Percentiles rank a stretch among this genome's conserved stretches.
Evolutionary conservation across 2,113 vertebrate genomes (phyloP).

Genomic region (Nibea albiflora): DNA sequence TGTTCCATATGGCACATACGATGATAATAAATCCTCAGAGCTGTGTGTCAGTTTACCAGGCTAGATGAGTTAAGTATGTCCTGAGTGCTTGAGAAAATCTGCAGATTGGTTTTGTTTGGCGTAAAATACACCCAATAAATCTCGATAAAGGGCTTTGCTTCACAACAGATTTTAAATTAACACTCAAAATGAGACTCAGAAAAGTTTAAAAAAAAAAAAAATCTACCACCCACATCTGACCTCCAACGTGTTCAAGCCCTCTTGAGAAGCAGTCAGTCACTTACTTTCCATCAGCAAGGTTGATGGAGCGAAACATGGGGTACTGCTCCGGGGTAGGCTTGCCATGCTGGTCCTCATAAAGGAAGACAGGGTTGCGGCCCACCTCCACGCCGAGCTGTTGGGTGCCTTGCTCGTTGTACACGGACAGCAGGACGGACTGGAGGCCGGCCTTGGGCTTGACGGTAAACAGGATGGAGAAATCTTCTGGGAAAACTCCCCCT

Average conservation of each 20-base stretch:
- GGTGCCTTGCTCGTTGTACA: conserved; percentile 95
- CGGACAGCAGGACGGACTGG: conserved; percentile 94
- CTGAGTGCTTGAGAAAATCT: conserved; percentile 52
- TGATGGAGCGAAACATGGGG: conserved; percentile 93
- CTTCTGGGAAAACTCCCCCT: conserved; percentile 93
- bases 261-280: conserved; percentile 69
- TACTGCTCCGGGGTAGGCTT: conserved; percentile 95
- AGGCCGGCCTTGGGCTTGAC: conserved; percentile 93
- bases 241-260: conserved; percentile 1
- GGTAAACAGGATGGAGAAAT: conserved; percentile 98
- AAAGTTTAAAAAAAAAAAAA: background rate
- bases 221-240: conserved; percentile 24
- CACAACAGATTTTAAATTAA: background rate
- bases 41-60: conserved; percentile 33
- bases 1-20: conserved; percentile 60
- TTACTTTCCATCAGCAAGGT: conserved; percentile 97
- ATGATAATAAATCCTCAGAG: conserved; percentile 50
- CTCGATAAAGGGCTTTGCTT: background rate
- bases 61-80: conserved; percentile 19
- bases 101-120: conserved; percentile 44
- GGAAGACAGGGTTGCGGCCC: conserved; percentile 93
- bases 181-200: background rate
- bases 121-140: conserved; percentile 48
- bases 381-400: conserved; percentile 97
- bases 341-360: conserved; percentile 96